A percentile compares a stretch with the other conserved stretches of the same genome.
Conservation (phyloP, 1,140 invertebrate genomes). For the Metaphire vulgaris region DNA sequence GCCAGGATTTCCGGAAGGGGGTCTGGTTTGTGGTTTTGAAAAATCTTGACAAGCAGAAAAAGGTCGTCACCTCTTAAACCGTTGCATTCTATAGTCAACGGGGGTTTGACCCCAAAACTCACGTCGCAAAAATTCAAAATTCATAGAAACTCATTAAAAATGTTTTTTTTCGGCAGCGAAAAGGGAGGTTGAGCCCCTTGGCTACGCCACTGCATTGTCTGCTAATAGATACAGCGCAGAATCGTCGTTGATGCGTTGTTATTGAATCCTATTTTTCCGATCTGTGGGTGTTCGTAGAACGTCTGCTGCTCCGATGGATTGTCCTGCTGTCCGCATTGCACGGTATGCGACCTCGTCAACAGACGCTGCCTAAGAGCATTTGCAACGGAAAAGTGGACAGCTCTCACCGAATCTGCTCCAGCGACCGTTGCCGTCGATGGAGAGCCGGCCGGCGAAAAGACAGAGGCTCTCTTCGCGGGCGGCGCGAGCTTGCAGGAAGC, state of each 20-base stretch:
- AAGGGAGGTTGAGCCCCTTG: no score
- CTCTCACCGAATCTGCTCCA: neutral
- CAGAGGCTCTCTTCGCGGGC: no score
- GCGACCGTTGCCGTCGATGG: neutral
- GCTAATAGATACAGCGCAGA: neutral
- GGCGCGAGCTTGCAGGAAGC: neutral
- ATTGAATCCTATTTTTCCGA: neutral
- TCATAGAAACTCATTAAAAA: neutral
- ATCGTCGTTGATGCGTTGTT: neutral
- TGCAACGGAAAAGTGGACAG: neutral
- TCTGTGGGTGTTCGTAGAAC: neutral
- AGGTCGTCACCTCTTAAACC: neutral
- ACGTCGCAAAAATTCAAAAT: neutral
- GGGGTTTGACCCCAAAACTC: neutral
- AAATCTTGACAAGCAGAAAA: no score
- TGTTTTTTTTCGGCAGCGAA: no score
- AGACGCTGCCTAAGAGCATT: neutral
- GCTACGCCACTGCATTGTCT: neutral
- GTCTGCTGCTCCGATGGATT: neutral
- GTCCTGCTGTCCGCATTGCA: neutral
- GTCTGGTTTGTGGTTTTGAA: no score
- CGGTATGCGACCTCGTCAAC: neutral
- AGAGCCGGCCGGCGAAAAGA: neutral
- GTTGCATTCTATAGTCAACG: neutral
- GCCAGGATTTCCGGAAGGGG: no score